Evolutionary conservation across 2,888 invertebrate genomes (phyloP), one percentile per base, ranked within the genome.

Genomic region (Cryptocephalus moraei): DNA sequence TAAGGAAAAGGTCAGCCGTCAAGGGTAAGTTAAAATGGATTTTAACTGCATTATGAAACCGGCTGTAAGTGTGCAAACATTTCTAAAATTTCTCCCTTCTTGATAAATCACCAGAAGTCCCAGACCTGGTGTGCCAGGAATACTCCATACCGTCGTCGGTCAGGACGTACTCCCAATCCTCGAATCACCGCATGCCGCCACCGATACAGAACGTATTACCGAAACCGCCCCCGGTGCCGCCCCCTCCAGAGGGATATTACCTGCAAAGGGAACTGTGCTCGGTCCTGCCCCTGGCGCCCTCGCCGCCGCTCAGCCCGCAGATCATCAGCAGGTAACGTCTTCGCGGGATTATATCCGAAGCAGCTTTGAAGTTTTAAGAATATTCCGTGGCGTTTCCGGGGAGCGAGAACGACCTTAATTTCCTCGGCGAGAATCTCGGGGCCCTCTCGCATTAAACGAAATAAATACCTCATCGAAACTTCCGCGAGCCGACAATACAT

Each of bases 151-250:
- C 72, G 71, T 65, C 70, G 72, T 56, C 48, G 55, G 22, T 22
- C 6, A 22, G 51, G 52, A 41, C 55, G 56, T 44, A 67, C 71
- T 56, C 61, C 46, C 45, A 52, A 32, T 14, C 44, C 10, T 39
- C 32, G 33, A 47, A 49, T 9, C 42, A 46, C 48, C 69, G 71
- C 47, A 66, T 62, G 49, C 75, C 73, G 40, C 76, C 75, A 44
- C 69, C 75, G 43, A 62, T 76, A 51, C 73, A 76, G 61, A 75
- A 75, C 62, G 75, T 78, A 63, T 73, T 77, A 57, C 76, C 77
- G 46, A 72, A 78, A 67, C 80, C 77, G 56, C 79, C 78, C 46
- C 78, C 79, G 53, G 77, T 81, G 61, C 82, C 82, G 51, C 84
- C 82, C 49, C 80, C 81, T 39, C 78, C 80, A 48, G 47, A 50